Evolutionary conservation across 2,888 invertebrate genomes (phyloP), one percentile per base, ranked within the genome.

Genomic region (Drosophila histrio): DNA sequence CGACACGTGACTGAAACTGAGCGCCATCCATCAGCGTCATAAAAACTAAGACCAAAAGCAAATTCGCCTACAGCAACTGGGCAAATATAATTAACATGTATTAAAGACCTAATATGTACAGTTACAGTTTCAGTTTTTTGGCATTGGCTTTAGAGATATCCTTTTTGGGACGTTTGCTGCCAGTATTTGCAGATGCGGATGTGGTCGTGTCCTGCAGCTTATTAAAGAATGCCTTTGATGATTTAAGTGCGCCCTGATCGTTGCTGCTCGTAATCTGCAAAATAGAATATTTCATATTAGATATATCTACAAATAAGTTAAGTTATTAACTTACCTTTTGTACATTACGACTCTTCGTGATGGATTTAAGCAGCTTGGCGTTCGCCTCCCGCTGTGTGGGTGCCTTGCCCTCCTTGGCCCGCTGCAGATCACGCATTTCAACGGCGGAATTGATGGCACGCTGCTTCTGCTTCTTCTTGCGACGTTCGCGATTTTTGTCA

Each of bases 401-500:
- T 89, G 92, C 84, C 92, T 92, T 91, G 92, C 92, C 87, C 77
- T 86, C 72, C 91, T 90, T 90, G 46, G 90, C 84, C 9, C 88
- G 87, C 11, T 93, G 92, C 85, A 93, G 92, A 69, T 93, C 91
- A 77, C 93, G 92, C 84, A 91, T 82, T 89, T 93, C 92, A 82
- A 92, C 66, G 21, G 91, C 89, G 86, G 93, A 89, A 89, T 94
- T 90, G 61, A 93, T 91, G 62, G 93, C 92, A 28, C 93, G 93
- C 88, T 97, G 97, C 65, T 95, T 94, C 46, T 94, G 92, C 91
- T 98, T 98, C 93, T 97, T 98, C 91, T 95, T 94, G 78, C 98
- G 94, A 61, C 98, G 93, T 77, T 97, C 97, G 47, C 98, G 94
- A 77, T 97, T 97, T 91, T 95, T 97, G 88, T 99, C 98, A 0